Base-by-base conservation (phyloP, 2,797 vertebrate species). In the Myotis planiceps region DNA sequence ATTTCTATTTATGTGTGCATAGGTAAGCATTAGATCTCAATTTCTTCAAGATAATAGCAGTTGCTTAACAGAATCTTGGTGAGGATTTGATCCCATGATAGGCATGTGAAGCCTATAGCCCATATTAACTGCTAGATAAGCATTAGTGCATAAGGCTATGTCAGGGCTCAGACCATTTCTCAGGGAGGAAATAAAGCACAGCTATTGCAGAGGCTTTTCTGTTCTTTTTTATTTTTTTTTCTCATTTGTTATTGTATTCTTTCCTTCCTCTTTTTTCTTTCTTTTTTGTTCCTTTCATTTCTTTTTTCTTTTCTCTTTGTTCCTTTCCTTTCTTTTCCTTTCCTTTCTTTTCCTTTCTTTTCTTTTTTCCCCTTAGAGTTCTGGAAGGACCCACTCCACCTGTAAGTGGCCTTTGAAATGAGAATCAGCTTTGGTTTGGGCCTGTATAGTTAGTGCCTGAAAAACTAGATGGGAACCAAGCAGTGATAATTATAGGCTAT, bases 131-230 rank as follows among this genome's bases (percentile, higher is more conserved):
- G n/a, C 39, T 39, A 51, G 72, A 65, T 60, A 14, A 85, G 25
- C 15, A 42, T 74, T 42, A 58, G 47, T 74, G 34, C 63, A 42
- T 51, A 80, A 83, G 87, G 21, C 32, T 72, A 2, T 60, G 47
- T 63, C 14, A 63, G 9, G 49, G n/a, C 2, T n/a, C 71, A 90
- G 82, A 47, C 37, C 7, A 4, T 3, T 86, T 86, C 3, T 71
- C 55, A 69, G 14, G 21, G 91, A 82, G 37, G 14, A 49, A 96
- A 89, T 69, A 89, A 94, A 91, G 23, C 51, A 47, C 9, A 86
- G 34, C 34, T 94, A 12, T 69, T 65, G 32, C 6, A 74, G 29
- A 83, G 5, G 21, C 42, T 16, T 60, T 32, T 15, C 58, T 51
- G 18, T 14, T 80, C 53, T 29, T 6, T 37, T 19, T 9, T 71